Evolutionary conservation across 2,797 vertebrate genomes (phyloP).

Genomic region (Gymnoscopelus braueri): DNA sequence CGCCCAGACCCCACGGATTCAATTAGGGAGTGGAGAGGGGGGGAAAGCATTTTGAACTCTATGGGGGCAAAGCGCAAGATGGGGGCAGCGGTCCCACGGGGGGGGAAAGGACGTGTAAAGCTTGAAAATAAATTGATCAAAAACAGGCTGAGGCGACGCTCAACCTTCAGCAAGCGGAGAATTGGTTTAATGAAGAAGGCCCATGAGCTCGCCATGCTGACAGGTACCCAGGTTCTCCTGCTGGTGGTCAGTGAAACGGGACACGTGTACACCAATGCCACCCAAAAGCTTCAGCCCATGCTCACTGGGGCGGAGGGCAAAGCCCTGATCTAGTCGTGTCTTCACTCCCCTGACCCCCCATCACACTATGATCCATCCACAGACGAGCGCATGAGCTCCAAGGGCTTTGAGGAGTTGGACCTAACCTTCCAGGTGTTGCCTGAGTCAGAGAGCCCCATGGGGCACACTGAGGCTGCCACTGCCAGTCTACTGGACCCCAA

Average conservation of each 20-base stretch:
- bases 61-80: no score
- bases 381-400: conserved; percentile 99
- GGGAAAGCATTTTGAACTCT: no score
- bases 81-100: no score
- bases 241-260: conserved; percentile 98
- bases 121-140: no score
- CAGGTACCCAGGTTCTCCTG: conserved; percentile 95
- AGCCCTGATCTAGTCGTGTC: conserved; percentile 97
- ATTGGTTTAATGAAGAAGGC: conserved; percentile 76
- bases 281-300: conserved; percentile 98
- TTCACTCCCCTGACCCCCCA: conserved; percentile 97
- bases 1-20: no score
- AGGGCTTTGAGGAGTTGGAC: conserved; percentile 97
- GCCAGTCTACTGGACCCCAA: conserved; percentile 92
- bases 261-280: conserved; percentile 98
- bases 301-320: conserved; percentile 99
- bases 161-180: no score
- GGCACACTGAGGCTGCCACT: conserved; percentile 88
- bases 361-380: conserved; percentile 94
- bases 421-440: conserved; percentile 97
- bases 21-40: no score
- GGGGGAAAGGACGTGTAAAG: no score
- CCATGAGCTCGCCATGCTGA: conserved; percentile 97
- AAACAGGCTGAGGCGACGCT: no score
- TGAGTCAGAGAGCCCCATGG: conserved; percentile 90